phyloP scores from a whole-genome alignment of 1,140 invertebrate species.

The Tenebrio molitor region DNA sequence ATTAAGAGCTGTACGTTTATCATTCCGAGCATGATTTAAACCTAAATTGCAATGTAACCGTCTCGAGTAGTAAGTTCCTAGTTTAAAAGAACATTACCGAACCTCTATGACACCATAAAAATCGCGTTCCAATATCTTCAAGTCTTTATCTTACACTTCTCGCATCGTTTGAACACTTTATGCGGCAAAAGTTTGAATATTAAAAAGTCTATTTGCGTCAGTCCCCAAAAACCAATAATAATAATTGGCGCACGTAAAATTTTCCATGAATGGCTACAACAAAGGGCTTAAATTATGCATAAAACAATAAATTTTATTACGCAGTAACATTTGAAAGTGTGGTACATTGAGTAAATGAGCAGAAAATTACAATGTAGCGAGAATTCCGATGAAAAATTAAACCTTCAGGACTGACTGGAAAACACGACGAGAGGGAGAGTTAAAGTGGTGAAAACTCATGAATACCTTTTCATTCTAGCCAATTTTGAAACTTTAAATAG shows the following conservation, averaged over 20 bases:
- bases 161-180: conserved; percentile 32
- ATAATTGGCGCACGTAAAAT: conserved; percentile 14
- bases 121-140: conserved; percentile 34
- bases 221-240: conserved; percentile 11
- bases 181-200: conserved; percentile 37
- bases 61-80: conserved; percentile 11
- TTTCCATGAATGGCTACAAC: conserved; percentile 4
- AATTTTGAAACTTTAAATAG: conserved; percentile 34
- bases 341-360: conserved; percentile 11
- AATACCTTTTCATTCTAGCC: conserved; percentile 22
- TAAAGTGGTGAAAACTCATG: conserved; percentile 11
- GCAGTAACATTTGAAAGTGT: background rate
- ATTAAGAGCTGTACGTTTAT: conserved; percentile 1
- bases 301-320: conserved; percentile 9
- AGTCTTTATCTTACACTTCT: conserved; percentile 27
- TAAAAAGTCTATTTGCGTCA: conserved; percentile 6
- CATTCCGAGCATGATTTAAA: background rate
- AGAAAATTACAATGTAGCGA: conserved; percentile 14
- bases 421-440: background rate
- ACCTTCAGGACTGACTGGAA: background rate
- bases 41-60: conserved; percentile 3
- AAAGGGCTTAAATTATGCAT: background rate
- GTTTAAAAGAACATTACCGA: conserved; percentile 6
- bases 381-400: conserved; percentile 18
- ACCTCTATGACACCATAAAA: conserved; percentile 26